Conservation (phyloP, 2,797 vertebrate genomes). For the Malurus splendens region DNA sequence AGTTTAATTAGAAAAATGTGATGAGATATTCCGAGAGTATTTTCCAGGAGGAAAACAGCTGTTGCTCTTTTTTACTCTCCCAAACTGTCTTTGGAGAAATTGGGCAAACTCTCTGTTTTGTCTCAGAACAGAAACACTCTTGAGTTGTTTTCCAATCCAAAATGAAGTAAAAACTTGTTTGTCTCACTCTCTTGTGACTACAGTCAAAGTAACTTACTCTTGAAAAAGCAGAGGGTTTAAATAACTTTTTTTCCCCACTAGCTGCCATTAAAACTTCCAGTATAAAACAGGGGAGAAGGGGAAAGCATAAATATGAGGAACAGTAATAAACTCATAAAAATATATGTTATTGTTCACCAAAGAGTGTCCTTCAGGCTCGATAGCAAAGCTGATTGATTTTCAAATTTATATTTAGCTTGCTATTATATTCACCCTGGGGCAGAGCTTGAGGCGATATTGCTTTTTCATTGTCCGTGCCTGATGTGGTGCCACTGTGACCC, state of each 20-base stretch:
- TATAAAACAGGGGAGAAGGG: neutral
- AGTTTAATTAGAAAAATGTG: neutral
- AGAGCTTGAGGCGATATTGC: neutral
- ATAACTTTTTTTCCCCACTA: too few relatives aligned
- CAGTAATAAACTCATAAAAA: neutral
- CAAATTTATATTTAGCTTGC: neutral
- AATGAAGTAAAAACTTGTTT: neutral
- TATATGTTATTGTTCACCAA: neutral
- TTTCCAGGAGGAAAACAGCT: neutral
- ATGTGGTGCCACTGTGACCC: neutral
- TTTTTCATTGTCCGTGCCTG: neutral
- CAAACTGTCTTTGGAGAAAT: neutral
- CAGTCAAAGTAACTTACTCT: neutral
- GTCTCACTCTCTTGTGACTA: neutral
- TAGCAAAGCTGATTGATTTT: neutral
- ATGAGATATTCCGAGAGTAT: neutral
- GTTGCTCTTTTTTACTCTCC: neutral
- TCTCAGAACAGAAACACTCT: neutral
- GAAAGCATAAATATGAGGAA: neutral
- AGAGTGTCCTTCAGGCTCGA: neutral
- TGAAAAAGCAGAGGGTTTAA: accelerated
- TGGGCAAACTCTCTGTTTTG: neutral
- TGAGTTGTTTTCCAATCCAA: neutral
- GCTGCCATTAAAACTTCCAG: neutral
- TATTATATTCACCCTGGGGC: neutral